phyloP scores from a whole-genome alignment of 2,888 invertebrate genomes.

The Teleiodes luculella region DNA sequence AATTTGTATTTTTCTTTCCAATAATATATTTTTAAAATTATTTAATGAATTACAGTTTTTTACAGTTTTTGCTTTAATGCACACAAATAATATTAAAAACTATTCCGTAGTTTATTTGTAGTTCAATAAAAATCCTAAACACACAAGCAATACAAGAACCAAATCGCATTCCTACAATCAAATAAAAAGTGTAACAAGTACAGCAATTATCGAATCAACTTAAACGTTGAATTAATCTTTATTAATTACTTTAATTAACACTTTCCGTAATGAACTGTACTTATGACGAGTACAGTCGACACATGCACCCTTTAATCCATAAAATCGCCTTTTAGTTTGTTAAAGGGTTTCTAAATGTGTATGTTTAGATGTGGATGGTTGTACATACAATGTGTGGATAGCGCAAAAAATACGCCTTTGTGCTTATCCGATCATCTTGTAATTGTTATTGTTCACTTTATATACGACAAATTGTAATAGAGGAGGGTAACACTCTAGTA shows the following conservation, averaged over 20 bases:
- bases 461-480: no score
- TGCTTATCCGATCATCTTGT: neutral
- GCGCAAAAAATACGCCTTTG: neutral
- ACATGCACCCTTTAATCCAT: no score
- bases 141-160: neutral
- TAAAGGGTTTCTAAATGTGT: no score
- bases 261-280: neutral
- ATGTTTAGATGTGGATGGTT: no score
- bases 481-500: no score
- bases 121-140: no score
- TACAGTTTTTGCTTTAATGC: neutral
- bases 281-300: neutral
- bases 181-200: neutral
- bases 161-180: neutral
- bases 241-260: neutral
- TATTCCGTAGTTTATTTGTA: no score
- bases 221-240: slow-evolving; percentile 12
- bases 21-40: neutral
- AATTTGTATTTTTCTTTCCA: no score
- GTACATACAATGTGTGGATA: neutral
- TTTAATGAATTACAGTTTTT: neutral
- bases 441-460: neutral
- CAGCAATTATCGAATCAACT: slow-evolving; percentile 6
- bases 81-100: no score
- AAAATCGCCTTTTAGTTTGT: no score